Base-by-base conservation (phyloP, 2,888 invertebrate species). In the Pyrrhia umbra region DNA sequence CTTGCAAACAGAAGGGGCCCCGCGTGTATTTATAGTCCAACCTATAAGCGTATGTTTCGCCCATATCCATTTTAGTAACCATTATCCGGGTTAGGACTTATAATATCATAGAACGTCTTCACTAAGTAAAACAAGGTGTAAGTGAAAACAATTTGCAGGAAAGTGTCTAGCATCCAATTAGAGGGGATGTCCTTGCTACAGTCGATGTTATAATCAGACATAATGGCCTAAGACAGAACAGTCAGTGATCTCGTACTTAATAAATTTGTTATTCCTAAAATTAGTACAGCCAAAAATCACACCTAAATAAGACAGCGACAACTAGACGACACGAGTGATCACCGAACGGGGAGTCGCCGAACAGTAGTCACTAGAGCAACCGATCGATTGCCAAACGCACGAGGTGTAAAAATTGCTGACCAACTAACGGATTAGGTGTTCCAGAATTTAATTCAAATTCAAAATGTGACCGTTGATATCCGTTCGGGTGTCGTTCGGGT, bases 111-210 rank as follows among this genome's bases (percentile, higher is more conserved):
- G 59, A 89, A 89, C 1, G 75, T 69, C 75, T 90, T 91, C 9
- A 90, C 86, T 51, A 91, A 79, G 77, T 88, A 89, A 73, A 91
- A 87, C 18, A 91, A 76, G 0, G 85, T 80, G 75, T 80, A 88
- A 2, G 91, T 90, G 62, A 91, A 90, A 3, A 89, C 6, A 1
- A 88, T 71, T 63, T 91, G 89, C 1, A 90, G 50, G 5, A 90
- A 60, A 13, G 83, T 77, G 37, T 89, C 84, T 1, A 86, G 40
- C 8, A 81, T 27, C 81, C 84, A 85, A 54, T 54, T 65, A 8
- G 74, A 62, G 3, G 75, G 34, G 2, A 50, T 9, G 27, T 66
- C 52, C 46, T 60, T 68, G 39, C 34, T 67, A 42, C 39, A 52
- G 30, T 50, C 54, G 34, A 59, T n/a, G 34, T 56, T 57, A n/a